Percentiles rank a stretch among this genome's conserved stretches.
phyloP scores from a whole-genome alignment of 2,797 vertebrate genomes.

The Platalea minor region DNA sequence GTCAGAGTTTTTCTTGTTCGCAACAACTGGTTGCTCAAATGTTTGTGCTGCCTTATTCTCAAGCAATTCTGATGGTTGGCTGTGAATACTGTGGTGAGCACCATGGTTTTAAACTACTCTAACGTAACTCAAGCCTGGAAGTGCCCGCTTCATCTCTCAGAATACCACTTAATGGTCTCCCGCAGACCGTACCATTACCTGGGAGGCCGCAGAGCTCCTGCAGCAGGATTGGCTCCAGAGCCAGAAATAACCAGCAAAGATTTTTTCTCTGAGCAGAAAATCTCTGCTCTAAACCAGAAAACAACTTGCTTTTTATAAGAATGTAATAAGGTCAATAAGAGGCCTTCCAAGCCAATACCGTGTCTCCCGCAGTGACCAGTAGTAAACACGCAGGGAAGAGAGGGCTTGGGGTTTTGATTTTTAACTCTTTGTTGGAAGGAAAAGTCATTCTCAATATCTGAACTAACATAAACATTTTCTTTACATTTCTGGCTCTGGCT shows the following conservation, averaged over 20 bases:
- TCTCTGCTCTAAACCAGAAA: constrained; percentile 42
- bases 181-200: background rate
- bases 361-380: background rate
- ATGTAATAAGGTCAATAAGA: constrained; percentile 33
- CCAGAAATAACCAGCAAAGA: constrained; percentile 7
- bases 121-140: background rate
- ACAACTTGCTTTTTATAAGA: constrained; percentile 38
- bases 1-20: constrained; percentile 1
- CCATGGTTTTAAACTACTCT: background rate
- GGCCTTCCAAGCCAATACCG: constrained; percentile 12
- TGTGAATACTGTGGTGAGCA: background rate
- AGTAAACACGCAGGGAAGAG: constrained; percentile 13
- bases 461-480: background rate
- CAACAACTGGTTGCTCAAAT: background rate
- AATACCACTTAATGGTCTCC: constrained; percentile 32
- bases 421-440: constrained; percentile 1
- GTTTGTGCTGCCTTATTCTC: constrained; percentile 16
- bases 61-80: constrained; percentile 7
- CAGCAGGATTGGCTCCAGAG: background rate
- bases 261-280: constrained; percentile 19
- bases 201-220: constrained; percentile 11
- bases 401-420: background rate
- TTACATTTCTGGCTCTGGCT: background rate
- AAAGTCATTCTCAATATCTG: background rate
- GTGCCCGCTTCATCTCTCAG: background rate